A percentile compares a stretch with the other conserved stretches of the same genome.
These are phyloP conservation scores for Meteorus colon DNA, from an alignment of 2,888 invertebrate genomes.

Conservation along the genomic window DNA sequence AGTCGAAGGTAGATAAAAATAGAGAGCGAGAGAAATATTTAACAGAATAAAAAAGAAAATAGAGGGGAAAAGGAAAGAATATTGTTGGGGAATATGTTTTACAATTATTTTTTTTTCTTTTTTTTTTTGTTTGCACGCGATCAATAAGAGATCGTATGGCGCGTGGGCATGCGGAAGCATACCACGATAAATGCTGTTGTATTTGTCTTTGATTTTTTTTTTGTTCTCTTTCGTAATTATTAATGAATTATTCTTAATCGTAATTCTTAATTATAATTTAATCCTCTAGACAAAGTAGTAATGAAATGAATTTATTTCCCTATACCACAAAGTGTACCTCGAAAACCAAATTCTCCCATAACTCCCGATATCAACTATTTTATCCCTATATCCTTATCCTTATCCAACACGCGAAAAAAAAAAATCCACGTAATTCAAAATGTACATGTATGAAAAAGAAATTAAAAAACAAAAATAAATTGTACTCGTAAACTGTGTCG, in stretches of 20 bases:
- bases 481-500: constrained; percentile 20
- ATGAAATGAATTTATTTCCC: constrained; percentile 41
- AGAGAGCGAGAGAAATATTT: constrained; percentile 18
- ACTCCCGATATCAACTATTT: constrained; percentile 9
- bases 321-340: background rate
- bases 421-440: constrained; percentile 34
- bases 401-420: constrained; percentile 38
- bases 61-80: constrained; percentile 17
- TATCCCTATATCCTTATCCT: constrained; percentile 44
- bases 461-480: constrained; percentile 35
- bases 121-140: background rate
- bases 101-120: background rate
- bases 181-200: constrained; percentile 57
- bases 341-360: background rate
- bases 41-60: constrained; percentile 17
- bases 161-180: constrained; percentile 53
- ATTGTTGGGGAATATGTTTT: constrained; percentile 13
- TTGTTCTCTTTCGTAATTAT: constrained; percentile 65
- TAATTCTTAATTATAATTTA: constrained; percentile 70
- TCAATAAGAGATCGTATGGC: constrained; percentile 18
- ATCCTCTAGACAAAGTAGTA: constrained; percentile 62
- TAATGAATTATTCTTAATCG: constrained; percentile 68
- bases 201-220: constrained; percentile 56
- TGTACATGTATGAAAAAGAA: constrained; percentile 30
- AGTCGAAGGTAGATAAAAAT: constrained; percentile 25